These are phyloP conservation scores for Pandemis heparana DNA, from an alignment of 2,888 invertebrate genomes.

Conservation along the genomic window DNA sequence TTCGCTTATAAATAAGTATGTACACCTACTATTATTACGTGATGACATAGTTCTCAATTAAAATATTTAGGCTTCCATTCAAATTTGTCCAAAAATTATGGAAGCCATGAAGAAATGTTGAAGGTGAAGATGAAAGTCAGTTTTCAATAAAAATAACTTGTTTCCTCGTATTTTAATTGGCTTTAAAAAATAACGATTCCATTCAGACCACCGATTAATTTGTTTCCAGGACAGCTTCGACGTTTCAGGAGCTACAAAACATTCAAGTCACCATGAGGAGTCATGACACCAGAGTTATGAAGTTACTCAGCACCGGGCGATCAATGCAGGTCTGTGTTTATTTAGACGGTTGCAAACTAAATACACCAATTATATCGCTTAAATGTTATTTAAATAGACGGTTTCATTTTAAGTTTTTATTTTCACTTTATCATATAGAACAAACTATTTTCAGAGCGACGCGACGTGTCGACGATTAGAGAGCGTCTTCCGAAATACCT, in stretches of 20 bases:
- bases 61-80: too few relatives aligned
- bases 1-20: conserved; percentile 87
- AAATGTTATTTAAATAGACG: too few relatives aligned
- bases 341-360: too few relatives aligned
- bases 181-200: too few relatives aligned
- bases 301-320: conserved; percentile 67
- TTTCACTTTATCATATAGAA: not conserved
- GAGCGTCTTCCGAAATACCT: conserved; percentile 70
- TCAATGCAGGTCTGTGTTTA: conserved; percentile 62
- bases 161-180: too few relatives aligned
- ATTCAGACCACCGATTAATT: not conserved
- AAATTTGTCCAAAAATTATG: too few relatives aligned
- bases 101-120: too few relatives aligned
- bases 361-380: too few relatives aligned
- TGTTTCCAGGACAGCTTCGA: conserved; percentile 81
- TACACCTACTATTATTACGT: conserved; percentile 1
- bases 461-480: conserved; percentile 73
- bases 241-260: conserved; percentile 83
- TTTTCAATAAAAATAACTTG: too few relatives aligned
- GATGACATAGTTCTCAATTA: too few relatives aligned
- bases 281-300: conserved; percentile 74
- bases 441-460: conserved; percentile 61
- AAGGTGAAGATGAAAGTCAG: too few relatives aligned
- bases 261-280: conserved; percentile 81
- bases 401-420: too few relatives aligned